Percentiles rank a stretch among this genome's conserved stretches.
Evolutionary conservation across 2,113 vertebrate genomes (phyloP).

Genomic region (Gambusia affinis): DNA sequence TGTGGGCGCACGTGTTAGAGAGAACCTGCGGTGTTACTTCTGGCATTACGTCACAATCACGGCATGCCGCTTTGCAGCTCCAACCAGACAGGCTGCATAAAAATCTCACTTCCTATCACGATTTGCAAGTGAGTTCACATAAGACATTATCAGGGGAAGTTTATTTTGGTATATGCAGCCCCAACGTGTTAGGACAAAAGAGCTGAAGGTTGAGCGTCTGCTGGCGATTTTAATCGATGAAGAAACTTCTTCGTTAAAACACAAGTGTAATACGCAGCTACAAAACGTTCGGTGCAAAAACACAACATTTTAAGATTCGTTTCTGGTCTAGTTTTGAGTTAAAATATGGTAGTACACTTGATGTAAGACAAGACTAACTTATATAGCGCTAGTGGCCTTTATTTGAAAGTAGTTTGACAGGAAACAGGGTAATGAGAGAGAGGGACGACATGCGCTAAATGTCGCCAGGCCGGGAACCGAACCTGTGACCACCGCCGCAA

Average conservation of each 20-base stretch:
- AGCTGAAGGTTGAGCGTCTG: neutral
- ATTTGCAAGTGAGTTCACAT: neutral
- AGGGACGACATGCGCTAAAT: too few relatives aligned
- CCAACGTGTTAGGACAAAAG: neutral
- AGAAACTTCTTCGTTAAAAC: neutral
- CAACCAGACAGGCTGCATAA: neutral
- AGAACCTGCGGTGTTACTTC: slow-evolving; percentile 1
- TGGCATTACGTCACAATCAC: slow-evolving; percentile 28
- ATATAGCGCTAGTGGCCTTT: too few relatives aligned
- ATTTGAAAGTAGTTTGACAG: too few relatives aligned
- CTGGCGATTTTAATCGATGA: too few relatives aligned
- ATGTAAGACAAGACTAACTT: too few relatives aligned
- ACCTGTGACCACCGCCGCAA: too few relatives aligned
- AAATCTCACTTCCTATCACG: slow-evolving; percentile 37
- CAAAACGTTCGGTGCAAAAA: too few relatives aligned
- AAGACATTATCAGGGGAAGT: neutral
- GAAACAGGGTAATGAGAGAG: too few relatives aligned
- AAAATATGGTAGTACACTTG: too few relatives aligned
- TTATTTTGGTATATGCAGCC: neutral
- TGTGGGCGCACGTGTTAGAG: neutral
- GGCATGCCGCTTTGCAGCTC: neutral
- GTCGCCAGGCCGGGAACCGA: too few relatives aligned
- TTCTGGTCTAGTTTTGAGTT: too few relatives aligned
- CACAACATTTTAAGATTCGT: too few relatives aligned
- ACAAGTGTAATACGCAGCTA: neutral